These are phyloP conservation scores for Drusus annulatus DNA, from an alignment of 1,140 invertebrate genomes.

Conservation along the genomic window DNA sequence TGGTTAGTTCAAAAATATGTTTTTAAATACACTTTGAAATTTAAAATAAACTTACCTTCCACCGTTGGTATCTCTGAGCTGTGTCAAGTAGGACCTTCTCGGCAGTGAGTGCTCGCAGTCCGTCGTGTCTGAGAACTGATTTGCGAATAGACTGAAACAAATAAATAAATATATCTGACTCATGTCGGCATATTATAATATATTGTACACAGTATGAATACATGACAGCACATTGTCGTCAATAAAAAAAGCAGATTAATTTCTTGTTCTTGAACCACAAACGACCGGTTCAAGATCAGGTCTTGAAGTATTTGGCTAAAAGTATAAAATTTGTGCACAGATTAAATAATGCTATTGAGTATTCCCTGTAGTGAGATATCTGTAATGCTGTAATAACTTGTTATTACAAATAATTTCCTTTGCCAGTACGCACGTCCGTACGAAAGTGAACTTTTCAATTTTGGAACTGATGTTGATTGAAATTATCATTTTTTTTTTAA, in stretches of 20 bases:
- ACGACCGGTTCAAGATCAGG: neutral
- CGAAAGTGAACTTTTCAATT: no score
- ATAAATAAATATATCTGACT: neutral
- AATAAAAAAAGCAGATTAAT: neutral
- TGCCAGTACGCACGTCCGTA: no score
- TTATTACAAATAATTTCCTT: no score
- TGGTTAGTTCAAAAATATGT: neutral
- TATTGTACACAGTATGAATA: neutral
- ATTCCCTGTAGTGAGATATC: no score
- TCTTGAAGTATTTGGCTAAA: neutral
- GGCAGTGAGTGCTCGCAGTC: slow-evolving; percentile 38
- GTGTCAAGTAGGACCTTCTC: slow-evolving; percentile 3
- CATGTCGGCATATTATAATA: neutral
- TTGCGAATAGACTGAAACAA: slow-evolving; percentile 40
- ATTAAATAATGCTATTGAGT: no score
- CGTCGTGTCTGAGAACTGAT: slow-evolving; percentile 48
- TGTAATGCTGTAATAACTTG: no score
- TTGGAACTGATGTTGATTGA: no score
- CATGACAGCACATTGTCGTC: neutral
- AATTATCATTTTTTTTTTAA: no score
- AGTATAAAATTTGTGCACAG: no score
- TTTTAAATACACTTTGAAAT: neutral
- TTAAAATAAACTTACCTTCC: neutral
- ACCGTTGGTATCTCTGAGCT: neutral
- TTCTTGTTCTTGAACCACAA: slow-evolving; percentile 5